A percentile compares a stretch with the other conserved stretches of the same genome.
Evolutionary conservation across 2,113 vertebrate species (phyloP).

Genomic region (Ceyx melanurus): DNA sequence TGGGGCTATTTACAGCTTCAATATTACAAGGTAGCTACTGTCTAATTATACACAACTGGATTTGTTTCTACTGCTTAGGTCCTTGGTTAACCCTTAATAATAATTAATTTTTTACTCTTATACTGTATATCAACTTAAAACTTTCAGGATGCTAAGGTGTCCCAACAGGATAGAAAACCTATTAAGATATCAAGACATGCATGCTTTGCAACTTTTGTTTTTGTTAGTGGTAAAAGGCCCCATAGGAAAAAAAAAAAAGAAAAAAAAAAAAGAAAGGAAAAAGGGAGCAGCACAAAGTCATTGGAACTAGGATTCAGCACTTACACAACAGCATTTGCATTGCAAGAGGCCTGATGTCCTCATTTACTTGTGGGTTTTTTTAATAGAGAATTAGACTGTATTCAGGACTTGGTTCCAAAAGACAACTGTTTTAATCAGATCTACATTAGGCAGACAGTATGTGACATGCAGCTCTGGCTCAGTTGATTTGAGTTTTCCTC

Average conservation of each 20-base stretch:
- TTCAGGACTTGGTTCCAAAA: neutral
- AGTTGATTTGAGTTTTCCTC: neutral
- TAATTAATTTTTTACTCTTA: slow-evolving; percentile 75
- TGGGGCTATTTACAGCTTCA: slow-evolving; percentile 76
- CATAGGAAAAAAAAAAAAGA: neutral
- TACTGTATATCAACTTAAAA: slow-evolving; percentile 74
- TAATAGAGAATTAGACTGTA: neutral
- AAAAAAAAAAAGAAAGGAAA: neutral
- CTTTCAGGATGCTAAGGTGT: slow-evolving; percentile 68
- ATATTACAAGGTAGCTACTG: slow-evolving; percentile 73
- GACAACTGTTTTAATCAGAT: neutral
- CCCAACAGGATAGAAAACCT: slow-evolving; percentile 70
- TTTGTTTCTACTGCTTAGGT: slow-evolving; percentile 40
- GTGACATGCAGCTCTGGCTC: neutral
- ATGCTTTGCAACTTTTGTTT: slow-evolving; percentile 73
- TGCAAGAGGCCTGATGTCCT: neutral
- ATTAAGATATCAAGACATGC: slow-evolving; percentile 74
- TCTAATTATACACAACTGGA: slow-evolving; percentile 78
- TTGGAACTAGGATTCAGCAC: neutral
- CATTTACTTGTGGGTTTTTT: neutral
- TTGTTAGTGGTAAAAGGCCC: slow-evolving; percentile 60
- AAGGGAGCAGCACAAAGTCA: slow-evolving; percentile 18
- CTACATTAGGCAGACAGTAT: neutral
- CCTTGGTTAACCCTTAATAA: slow-evolving; percentile 76
- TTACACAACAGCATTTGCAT: slow-evolving; percentile 17